Percentiles rank a stretch among this genome's conserved stretches.
phyloP scores from a whole-genome alignment of 1,140 invertebrate species.

The Formica selysi region DNA sequence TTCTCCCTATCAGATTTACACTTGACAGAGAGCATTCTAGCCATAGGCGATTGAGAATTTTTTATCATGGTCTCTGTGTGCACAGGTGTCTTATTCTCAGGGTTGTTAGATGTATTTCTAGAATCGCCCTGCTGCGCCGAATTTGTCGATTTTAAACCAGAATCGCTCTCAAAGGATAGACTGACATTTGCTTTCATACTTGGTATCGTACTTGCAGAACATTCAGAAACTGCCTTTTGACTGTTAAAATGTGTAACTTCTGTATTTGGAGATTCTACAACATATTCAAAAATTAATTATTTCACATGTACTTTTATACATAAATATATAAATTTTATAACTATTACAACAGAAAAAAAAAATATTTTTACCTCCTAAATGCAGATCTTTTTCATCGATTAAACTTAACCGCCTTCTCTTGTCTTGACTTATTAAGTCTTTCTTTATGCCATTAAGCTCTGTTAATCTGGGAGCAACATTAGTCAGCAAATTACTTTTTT shows the following conservation, averaged over 20 bases:
- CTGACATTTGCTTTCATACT: conserved; percentile 72
- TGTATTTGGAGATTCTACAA: conserved; percentile 84
- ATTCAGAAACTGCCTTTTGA: conserved; percentile 77
- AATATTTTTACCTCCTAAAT: conserved; percentile 79
- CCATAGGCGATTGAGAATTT: conserved; percentile 71
- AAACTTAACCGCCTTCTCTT: conserved; percentile 84
- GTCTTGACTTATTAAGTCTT: conserved; percentile 83
- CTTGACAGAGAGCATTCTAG: conserved; percentile 74
- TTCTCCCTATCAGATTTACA: conserved; percentile 78
- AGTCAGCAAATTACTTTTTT: conserved; percentile 78
- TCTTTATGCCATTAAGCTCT: conserved; percentile 84
- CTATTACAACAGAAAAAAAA: conserved; percentile 11
- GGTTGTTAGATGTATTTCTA: conserved; percentile 56
- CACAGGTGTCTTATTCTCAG: conserved; percentile 74
- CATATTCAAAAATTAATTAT: conserved; percentile 55
- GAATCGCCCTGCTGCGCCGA: conserved; percentile 64
- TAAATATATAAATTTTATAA: background rate
- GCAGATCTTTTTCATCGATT: conserved; percentile 85
- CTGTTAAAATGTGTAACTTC: conserved; percentile 80
- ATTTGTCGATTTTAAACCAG: conserved; percentile 73
- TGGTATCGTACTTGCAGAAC: conserved; percentile 60
- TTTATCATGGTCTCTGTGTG: conserved; percentile 69
- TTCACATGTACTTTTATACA: background rate
- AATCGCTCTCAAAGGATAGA: conserved; percentile 75
- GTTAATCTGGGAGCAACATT: conserved; percentile 77